Conservation (phyloP, 2,797 vertebrate species). For the Hoplostethus atlanticus region DNA sequence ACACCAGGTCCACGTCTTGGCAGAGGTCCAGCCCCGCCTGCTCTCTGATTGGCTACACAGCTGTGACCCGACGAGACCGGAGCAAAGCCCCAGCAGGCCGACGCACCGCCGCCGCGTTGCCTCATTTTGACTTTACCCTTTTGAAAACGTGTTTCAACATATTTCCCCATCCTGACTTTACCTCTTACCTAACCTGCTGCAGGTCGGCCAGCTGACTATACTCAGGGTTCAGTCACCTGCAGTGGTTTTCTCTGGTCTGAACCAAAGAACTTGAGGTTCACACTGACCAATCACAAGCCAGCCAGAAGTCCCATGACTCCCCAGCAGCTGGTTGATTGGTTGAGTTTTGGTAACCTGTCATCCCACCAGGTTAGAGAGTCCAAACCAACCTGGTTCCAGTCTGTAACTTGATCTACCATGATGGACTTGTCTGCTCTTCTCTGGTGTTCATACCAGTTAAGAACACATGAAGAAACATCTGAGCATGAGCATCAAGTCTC, state of each 20-base stretch:
- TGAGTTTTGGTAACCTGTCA: not conserved
- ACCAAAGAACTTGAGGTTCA: not conserved
- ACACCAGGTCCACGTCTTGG: conserved; percentile 62
- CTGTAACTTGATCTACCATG: not conserved
- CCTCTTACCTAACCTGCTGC: not conserved
- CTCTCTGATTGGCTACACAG: conserved; percentile 67
- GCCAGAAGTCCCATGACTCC: conserved; percentile 16
- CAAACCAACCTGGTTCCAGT: not conserved
- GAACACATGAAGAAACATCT: too few species aligned
- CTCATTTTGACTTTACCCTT: conserved; percentile 19
- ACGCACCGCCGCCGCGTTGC: not conserved
- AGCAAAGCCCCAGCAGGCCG: not conserved
- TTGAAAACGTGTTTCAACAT: conserved; percentile 15
- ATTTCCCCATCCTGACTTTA: not conserved
- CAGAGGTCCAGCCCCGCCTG: conserved; percentile 71
- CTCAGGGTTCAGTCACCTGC: too few species aligned
- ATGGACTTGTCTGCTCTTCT: not conserved
- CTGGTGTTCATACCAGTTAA: too few species aligned
- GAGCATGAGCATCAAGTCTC: too few species aligned
- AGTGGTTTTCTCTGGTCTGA: too few species aligned
- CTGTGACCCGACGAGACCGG: not conserved
- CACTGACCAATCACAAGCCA: not conserved
- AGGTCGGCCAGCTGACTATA: too few species aligned
- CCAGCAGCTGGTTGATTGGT: not conserved
- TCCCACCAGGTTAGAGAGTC: too few species aligned